Conservation (phyloP, 1,140 invertebrate species). For the Diuraphis noxia region DNA sequence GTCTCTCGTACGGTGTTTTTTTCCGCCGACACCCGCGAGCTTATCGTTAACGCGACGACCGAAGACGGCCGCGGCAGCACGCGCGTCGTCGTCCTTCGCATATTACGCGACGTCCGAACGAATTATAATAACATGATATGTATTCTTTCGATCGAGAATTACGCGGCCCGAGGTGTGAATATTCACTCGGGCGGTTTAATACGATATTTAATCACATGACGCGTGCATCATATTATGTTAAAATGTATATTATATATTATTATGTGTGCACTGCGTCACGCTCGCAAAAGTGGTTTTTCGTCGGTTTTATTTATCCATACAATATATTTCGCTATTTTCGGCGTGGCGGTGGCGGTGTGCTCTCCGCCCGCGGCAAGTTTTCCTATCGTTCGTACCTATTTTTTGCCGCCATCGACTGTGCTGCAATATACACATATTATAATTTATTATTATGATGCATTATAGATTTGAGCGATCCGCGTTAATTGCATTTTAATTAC, state of each 20-base stretch:
- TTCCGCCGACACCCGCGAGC: neutral
- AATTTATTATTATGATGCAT: neutral
- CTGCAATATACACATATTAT: neutral
- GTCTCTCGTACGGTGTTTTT: neutral
- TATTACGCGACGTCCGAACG: neutral
- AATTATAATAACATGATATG: neutral
- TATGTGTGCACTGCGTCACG: too few species aligned
- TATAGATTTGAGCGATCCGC: neutral
- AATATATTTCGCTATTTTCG: neutral
- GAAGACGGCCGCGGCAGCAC: neutral
- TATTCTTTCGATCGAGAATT: neutral
- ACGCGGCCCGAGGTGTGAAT: neutral
- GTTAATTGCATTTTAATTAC: constrained; percentile 10
- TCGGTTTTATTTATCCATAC: too few species aligned
- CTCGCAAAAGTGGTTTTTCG: too few species aligned
- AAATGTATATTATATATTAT: too few species aligned
- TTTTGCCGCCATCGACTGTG: neutral
- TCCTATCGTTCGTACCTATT: neutral
- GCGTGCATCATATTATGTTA: neutral
- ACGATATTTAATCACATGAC: neutral
- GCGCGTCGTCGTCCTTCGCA: neutral
- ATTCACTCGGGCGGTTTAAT: neutral
- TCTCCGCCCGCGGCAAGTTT: neutral
- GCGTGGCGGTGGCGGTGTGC: too few species aligned
- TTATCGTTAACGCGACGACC: neutral